phyloP scores from a whole-genome alignment of 2,113 vertebrate genomes.

The Coracopsis vasa region DNA sequence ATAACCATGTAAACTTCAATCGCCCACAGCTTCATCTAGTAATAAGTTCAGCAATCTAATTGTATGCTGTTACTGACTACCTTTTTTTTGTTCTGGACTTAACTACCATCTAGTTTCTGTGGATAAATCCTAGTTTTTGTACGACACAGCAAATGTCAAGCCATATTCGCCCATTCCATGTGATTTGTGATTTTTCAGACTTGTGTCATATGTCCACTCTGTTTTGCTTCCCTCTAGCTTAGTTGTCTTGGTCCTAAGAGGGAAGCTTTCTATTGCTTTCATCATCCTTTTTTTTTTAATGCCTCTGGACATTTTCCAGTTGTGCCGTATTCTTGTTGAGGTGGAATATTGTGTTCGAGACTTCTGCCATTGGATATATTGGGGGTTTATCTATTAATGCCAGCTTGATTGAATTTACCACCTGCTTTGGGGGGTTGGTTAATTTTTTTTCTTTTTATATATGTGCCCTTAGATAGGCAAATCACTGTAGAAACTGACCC shows the following conservation, averaged over 20 bases:
- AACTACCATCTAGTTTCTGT: background rate
- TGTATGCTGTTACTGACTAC: background rate
- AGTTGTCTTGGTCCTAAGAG: background rate
- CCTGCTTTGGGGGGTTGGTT: background rate
- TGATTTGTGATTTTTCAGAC: background rate
- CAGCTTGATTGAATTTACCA: background rate
- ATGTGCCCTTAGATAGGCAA: background rate
- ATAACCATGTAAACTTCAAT: fast-evolving
- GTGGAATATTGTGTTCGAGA: fast-evolving
- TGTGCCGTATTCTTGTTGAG: background rate
- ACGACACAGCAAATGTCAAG: background rate
- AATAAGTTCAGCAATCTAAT: background rate
- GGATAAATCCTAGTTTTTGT: background rate
- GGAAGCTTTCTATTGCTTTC: background rate
- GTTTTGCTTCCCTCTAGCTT: background rate
- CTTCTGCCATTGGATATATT: background rate
- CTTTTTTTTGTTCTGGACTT: background rate
- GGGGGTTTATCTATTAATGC: background rate
- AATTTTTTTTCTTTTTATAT: background rate
- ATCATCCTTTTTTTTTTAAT: background rate
- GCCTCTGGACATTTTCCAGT: background rate
- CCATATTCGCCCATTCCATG: background rate
- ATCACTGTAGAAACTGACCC: background rate
- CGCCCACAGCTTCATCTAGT: background rate
- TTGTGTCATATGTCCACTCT: fast-evolving